These are phyloP conservation scores for Corynorhinus townsendii DNA, from an alignment of 2,113 vertebrate genomes.

Conservation along the genomic window DNA sequence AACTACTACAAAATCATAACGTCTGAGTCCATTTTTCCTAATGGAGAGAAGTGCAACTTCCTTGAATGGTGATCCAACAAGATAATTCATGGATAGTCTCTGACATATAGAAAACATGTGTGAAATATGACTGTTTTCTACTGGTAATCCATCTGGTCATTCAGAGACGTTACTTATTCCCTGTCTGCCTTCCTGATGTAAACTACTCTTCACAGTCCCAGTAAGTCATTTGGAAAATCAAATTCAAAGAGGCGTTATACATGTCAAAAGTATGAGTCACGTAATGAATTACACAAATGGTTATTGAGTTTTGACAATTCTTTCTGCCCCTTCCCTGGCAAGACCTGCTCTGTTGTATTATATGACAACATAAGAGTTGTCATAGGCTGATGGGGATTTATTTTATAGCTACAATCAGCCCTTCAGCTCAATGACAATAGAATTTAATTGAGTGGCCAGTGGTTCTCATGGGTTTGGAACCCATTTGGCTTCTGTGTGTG, in stretches of 20 bases:
- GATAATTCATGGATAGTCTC: background rate
- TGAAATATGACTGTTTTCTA: background rate
- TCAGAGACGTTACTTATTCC: background rate
- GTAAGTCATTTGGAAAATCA: background rate
- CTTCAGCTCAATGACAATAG: background rate
- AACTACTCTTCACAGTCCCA: background rate
- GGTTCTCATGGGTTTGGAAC: background rate
- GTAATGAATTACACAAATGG: background rate
- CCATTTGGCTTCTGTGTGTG: background rate
- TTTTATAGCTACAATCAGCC: background rate
- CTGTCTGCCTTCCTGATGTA: background rate
- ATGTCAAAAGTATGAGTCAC: background rate
- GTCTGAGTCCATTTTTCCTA: background rate
- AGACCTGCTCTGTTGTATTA: background rate
- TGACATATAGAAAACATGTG: background rate
- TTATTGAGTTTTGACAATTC: background rate
- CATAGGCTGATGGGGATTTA: background rate
- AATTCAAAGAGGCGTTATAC: background rate
- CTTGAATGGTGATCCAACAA: background rate
- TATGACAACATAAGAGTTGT: background rate
- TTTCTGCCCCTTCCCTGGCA: too few species aligned
- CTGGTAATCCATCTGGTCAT: background rate
- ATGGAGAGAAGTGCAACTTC: background rate
- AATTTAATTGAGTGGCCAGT: background rate
- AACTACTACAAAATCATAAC: background rate